Evolutionary conservation across 2,113 vertebrate genomes (phyloP).

Genomic region (Potamarius usumacintae): DNA sequence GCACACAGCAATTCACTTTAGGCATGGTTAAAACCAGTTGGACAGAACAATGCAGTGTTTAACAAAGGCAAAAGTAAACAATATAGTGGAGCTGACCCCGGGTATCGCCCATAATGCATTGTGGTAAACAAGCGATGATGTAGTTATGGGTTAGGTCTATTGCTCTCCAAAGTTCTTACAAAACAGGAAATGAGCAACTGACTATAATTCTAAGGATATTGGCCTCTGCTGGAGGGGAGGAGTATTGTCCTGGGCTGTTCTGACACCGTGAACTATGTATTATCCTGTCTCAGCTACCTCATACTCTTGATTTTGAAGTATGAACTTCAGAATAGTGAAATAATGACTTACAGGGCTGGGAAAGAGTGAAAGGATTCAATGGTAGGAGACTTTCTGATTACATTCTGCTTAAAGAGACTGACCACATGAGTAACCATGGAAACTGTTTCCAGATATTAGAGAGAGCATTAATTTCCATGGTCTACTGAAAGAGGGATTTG

Average conservation of each 20-base stretch:
- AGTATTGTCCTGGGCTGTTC: background rate
- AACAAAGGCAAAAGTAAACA: no score
- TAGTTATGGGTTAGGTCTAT: no score
- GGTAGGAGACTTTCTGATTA: constrained; percentile 8
- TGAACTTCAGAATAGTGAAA: constrained; percentile 4
- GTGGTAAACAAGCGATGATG: no score
- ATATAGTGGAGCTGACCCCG: no score
- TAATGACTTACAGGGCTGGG: background rate
- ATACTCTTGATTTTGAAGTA: background rate
- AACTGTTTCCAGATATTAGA: constrained; percentile 53
- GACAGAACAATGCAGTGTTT: no score
- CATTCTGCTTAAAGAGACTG: background rate
- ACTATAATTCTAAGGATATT: background rate
- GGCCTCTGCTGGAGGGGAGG: background rate
- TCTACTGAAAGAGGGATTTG: background rate
- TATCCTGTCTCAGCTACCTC: background rate
- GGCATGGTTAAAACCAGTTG: no score
- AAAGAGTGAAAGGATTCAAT: constrained; percentile 12
- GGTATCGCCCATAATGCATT: no score
- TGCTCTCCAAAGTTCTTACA: constrained; percentile 17
- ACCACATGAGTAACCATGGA: constrained; percentile 65
- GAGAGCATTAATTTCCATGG: constrained; percentile 60
- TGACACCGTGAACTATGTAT: background rate
- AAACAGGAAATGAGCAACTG: background rate
- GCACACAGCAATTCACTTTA: no score